phyloP scores from a whole-genome alignment of 2,888 invertebrate species.

The Sialis lutaria region DNA sequence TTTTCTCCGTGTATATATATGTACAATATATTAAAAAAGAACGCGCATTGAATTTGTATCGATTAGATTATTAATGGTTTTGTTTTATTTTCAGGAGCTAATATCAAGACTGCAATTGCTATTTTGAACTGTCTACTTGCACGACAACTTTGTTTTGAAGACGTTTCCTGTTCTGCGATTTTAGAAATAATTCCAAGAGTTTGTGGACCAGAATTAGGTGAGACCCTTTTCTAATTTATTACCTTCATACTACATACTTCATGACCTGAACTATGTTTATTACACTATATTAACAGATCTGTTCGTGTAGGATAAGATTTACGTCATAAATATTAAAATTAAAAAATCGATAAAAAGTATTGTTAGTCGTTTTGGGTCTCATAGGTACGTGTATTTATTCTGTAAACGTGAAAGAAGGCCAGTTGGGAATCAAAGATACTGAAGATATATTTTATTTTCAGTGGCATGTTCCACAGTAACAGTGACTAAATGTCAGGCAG shows the following conservation, averaged over 20 bases:
- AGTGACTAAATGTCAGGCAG: slow-evolving; percentile 84
- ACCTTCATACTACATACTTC: not conserved
- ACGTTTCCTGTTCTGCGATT: slow-evolving; percentile 78
- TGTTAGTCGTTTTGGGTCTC: too few species aligned
- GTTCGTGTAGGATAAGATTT: too few species aligned
- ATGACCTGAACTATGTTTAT: not conserved
- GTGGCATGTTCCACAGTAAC: slow-evolving; percentile 88
- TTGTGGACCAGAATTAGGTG: slow-evolving; percentile 81
- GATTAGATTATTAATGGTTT: not conserved
- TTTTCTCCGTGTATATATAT: too few species aligned
- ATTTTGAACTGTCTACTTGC: slow-evolving; percentile 80
- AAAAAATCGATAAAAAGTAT: too few species aligned
- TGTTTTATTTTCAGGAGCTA: slow-evolving; percentile 45
- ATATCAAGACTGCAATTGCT: slow-evolving; percentile 59
- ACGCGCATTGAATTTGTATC: not conserved
- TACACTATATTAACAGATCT: not conserved
- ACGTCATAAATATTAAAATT: too few species aligned
- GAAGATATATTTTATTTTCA: slow-evolving; percentile 32
- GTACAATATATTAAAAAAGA: too few species aligned
- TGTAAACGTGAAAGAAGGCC: too few species aligned
- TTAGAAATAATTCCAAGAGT: slow-evolving; percentile 81
- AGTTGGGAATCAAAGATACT: not conserved
- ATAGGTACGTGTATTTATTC: too few species aligned
- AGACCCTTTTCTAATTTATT: slow-evolving; percentile 22
- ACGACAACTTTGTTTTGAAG: slow-evolving; percentile 76